Conservation (phyloP, 2,113 vertebrate species). For the Scolopax mira region DNA sequence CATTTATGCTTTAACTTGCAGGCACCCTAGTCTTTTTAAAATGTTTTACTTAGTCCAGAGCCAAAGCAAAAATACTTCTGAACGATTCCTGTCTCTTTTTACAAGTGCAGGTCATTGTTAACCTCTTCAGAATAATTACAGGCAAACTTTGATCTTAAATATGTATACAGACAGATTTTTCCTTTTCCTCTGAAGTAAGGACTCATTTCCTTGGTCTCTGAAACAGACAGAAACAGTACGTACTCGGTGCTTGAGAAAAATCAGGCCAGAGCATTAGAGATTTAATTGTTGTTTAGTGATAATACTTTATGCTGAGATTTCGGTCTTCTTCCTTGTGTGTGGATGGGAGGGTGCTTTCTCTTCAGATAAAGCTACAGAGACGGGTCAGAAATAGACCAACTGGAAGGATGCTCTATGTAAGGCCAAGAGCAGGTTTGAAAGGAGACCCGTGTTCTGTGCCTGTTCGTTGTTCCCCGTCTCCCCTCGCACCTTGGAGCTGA, state of each 20-base stretch:
- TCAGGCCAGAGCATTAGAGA: background rate
- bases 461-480: background rate
- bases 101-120: background rate
- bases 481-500: background rate
- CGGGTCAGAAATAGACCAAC: background rate
- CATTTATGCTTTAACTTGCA: background rate
- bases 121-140: background rate
- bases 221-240: accelerated
- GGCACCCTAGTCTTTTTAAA: background rate
- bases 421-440: background rate
- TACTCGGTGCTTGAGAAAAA: background rate
- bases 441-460: background rate
- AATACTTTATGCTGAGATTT: background rate
- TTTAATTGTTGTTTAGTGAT: background rate
- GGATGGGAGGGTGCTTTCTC: background rate
- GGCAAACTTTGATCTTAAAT: background rate
- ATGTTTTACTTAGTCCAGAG: background rate
- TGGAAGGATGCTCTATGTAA: background rate
- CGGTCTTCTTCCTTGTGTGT: background rate
- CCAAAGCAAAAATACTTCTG: background rate
- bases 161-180: background rate
- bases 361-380: background rate
- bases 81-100: background rate
- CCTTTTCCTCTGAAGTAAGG: background rate
- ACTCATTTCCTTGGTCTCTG: background rate